Base-by-base conservation (phyloP, 2,888 invertebrate species). In the Strigamia maritima region DNA sequence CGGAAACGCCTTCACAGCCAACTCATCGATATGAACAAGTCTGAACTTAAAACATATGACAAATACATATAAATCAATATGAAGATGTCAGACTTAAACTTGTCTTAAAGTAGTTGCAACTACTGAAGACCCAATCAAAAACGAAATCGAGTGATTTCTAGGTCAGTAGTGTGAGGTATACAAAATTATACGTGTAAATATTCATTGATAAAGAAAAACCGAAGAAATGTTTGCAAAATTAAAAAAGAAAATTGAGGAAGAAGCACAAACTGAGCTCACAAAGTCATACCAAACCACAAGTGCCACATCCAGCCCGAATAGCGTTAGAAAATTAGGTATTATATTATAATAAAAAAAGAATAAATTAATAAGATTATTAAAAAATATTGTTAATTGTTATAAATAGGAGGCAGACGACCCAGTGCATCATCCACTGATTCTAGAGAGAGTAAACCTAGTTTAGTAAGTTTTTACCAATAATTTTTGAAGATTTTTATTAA, bases 191-290 rank as follows among this genome's bases (percentile, higher is more conserved):
- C 16, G 10, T 10, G 10, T 40, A 40, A 40, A 40, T 16, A 10
- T 16, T 40, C 16, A 40, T 24, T 70, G 24, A 26, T 7, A 10
- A 70, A 28, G 14, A n/a, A 70, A 79, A 84, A 83, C 6, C 31
- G 2, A 31, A n/a, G n/a, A 84, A 75, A 78, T 95, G 94, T 95
- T 95, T 86, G 92, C 93, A 78, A 93, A 93, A 84, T 87, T 95
- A 82, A 94, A 94, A 87, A 94, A 93, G 87, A 94, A 94, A 89
- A 94, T 94, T 83, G 92, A 92, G 83, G 94, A 94, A 86, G 94
- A 94, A 88, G 94, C 40, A 40, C 40, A 40, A 40, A 40, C 40
- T 10, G 40, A 40, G 10, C 40, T 40, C 14, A 40, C 94, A 81
- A 94, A 94, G 77, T 93, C 90, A 85, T 94, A 94, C 86, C 88